phyloP scores from a whole-genome alignment of 2,797 vertebrate genomes.

The Bradypus variegatus region DNA sequence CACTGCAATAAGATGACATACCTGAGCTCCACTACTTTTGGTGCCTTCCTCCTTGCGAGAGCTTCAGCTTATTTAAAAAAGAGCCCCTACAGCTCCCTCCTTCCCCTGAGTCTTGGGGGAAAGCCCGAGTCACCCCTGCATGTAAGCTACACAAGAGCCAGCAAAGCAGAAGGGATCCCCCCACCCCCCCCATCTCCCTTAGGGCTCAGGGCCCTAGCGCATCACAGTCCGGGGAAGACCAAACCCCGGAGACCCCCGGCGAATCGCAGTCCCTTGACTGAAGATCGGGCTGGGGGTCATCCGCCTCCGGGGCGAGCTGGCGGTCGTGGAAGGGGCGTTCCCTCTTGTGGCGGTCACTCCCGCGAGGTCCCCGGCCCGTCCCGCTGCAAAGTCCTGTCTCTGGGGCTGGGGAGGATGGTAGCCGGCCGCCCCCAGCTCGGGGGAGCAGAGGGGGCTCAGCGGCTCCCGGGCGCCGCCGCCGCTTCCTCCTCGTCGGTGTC shows the following conservation, averaged over 20 bases:
- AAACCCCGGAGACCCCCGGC: conserved; percentile 6
- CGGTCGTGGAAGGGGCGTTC: not conserved
- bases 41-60: conserved; percentile 53
- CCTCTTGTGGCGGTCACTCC: conserved; percentile 9
- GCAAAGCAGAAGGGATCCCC: conserved; percentile 14
- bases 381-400: conserved; percentile 44
- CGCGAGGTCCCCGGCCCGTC: conserved; percentile 25
- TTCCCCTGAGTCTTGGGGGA: conserved; percentile 57
- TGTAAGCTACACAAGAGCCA: conserved; percentile 9
- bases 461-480: conserved; percentile 55
- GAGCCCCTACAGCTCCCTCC: conserved; percentile 36
- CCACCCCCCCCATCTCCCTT: not conserved
- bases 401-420: not conserved
- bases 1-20: conserved; percentile 80
- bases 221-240: conserved; percentile 41
- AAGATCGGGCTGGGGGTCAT: not conserved
- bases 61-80: conserved; percentile 39
- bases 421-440: not conserved
- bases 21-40: conserved; percentile 87
- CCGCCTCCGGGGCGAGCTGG: conserved; percentile 16
- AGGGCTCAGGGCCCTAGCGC: conserved; percentile 45
- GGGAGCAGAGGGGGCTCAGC: conserved; percentile 25
- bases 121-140: conserved; percentile 40
- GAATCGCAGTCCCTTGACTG: conserved; percentile 41
- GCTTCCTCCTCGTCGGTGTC: conserved; percentile 57